Base-by-base conservation (phyloP, 2,113 vertebrate species). In the Nycticryphes semicollaris region DNA sequence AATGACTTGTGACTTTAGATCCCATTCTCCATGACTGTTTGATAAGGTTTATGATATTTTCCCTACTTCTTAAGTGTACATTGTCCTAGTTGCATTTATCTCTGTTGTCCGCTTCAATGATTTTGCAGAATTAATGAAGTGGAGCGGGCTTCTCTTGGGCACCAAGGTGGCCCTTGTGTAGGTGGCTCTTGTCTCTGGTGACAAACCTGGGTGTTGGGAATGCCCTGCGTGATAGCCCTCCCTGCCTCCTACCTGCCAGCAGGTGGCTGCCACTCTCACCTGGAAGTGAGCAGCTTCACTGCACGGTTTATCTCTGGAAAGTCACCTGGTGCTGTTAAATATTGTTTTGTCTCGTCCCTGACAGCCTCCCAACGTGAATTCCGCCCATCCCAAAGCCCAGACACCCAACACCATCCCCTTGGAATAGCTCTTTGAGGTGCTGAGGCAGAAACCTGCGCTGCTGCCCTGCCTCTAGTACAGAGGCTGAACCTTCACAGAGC, bases 401-500 rank as follows among this genome's bases (percentile, higher is more conserved):
- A 2, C 1, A 19, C 2, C 54, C 3, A 43, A 9, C 21, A 4
- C 30, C 4, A 1, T 35, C 14, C 22, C 0, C 57, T 14, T 2
- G 80, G 60, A 54, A 80, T 12, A 27, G 4, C 37, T n/a, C n/a
- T 4, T 53, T 3, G 0, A 15, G 56, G 79, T n/a, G 84, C 60
- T 1, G 7, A 47, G 64, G 22, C 9, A 6, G 37, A 25, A 23
- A 3, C 8, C 50, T 3, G 59, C 0, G 6, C 33, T 39, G 63
- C 63, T n/a, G 62, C 80, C 21, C 3, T 8, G 31, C 3, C 1
- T 0, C 16, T 0, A 18, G 5, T 0, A 0, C 10, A 2, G 28
- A 45, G 3, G 75, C 78, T 3, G 75, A 80, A n/a, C 83, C 21
- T 15, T 7, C 0, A 1, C 33, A 0, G 31, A 2, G 3, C 54